Percentiles rank a stretch among this genome's conserved stretches.
These are phyloP conservation scores for Achroia grisella DNA, from an alignment of 1,140 invertebrate genomes.

Conservation along the genomic window DNA sequence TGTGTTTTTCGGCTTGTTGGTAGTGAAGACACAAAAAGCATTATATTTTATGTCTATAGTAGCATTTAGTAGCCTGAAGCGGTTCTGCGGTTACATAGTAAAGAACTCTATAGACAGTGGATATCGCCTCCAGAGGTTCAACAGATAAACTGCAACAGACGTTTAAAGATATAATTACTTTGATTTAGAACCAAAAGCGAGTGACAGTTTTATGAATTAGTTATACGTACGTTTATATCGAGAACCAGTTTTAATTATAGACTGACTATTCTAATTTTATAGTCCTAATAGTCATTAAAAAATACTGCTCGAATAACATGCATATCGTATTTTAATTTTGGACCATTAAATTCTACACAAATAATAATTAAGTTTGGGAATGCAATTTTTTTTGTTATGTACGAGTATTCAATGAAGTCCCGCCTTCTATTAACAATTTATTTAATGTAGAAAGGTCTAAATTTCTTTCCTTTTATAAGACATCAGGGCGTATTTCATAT, in stretches of 20 bases:
- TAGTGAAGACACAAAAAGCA: slow-evolving; percentile 49
- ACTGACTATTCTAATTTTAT: background rate
- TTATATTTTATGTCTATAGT: slow-evolving; percentile 59
- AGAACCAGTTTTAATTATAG: slow-evolving; percentile 5
- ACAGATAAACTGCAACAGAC: slow-evolving; percentile 43
- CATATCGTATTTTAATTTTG: background rate
- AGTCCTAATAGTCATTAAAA: background rate
- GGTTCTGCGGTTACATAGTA: slow-evolving; percentile 54
- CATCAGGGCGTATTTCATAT: too few species aligned
- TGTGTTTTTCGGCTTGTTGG: slow-evolving; percentile 1
- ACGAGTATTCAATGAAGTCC: too few species aligned
- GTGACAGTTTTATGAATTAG: slow-evolving; percentile 32
- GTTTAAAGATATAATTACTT: slow-evolving; percentile 49
- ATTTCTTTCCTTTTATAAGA: too few species aligned
- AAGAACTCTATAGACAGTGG: slow-evolving; percentile 37
- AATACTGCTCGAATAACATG: background rate
- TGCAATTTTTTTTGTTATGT: too few species aligned
- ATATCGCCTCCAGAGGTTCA: slow-evolving; percentile 35
- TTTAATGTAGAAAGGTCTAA: too few species aligned
- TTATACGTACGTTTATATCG: slow-evolving; percentile 18
- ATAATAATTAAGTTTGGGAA: too few species aligned
- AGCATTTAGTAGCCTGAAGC: slow-evolving; percentile 64
- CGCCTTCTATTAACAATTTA: too few species aligned
- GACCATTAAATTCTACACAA: too few species aligned
- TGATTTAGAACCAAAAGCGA: slow-evolving; percentile 39